Evolutionary conservation across 2,888 invertebrate species (phyloP).

Genomic region (Tineola bisselliella): DNA sequence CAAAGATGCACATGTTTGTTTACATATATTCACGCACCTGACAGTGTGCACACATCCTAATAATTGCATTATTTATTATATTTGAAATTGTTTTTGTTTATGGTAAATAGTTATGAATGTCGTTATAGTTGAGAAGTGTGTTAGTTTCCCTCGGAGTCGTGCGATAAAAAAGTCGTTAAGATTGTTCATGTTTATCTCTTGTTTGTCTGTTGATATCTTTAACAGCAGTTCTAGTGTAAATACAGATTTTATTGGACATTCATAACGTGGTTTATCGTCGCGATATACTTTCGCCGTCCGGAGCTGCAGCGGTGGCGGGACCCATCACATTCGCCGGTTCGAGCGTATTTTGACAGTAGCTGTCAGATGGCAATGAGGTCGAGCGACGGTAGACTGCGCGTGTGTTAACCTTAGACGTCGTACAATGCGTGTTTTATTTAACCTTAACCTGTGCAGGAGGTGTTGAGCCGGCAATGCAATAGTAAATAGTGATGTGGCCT

Average conservation of each 20-base stretch:
- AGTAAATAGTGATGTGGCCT: not conserved
- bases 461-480: not conserved
- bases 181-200: constrained; percentile 49
- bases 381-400: constrained; percentile 10
- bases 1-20: not conserved
- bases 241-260: constrained; percentile 39
- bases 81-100: not conserved
- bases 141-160: constrained; percentile 24
- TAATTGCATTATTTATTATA: not conserved
- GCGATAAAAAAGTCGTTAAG: constrained; percentile 55
- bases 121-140: not conserved
- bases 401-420: not conserved
- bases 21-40: not conserved
- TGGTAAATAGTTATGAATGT: not conserved
- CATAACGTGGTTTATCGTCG: constrained; percentile 7
- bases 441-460: not conserved
- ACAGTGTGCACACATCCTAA: too few species aligned
- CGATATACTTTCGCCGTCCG: not conserved
- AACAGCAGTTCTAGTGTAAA: constrained; percentile 43
- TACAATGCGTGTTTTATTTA: constrained; percentile 1
- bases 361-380: constrained; percentile 28
- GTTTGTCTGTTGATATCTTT: constrained; percentile 41
- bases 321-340: constrained; percentile 1
- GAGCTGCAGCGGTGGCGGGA: not conserved
- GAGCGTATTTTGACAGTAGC: constrained; percentile 42